Conservation (phyloP, 2,888 invertebrate species). For the Cerastis leucographa region DNA sequence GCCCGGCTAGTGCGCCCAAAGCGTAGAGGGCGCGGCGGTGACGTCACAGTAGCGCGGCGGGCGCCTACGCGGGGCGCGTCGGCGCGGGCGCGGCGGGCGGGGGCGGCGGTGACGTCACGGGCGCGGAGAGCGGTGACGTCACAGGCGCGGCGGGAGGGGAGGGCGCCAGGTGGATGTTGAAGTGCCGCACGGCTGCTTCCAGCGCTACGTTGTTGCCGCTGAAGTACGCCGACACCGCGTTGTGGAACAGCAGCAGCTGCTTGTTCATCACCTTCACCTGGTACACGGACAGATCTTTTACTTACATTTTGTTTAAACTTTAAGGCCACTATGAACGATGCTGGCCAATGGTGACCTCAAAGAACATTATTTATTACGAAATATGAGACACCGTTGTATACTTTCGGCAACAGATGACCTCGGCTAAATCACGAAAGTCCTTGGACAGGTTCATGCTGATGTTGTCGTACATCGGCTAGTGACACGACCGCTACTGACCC, state of each 20-base stretch:
- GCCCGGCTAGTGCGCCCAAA: not conserved
- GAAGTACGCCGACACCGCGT: constrained; percentile 99
- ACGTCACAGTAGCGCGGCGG: not conserved
- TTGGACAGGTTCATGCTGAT: not conserved
- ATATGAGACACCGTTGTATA: not conserved
- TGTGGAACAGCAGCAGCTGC: constrained; percentile 98
- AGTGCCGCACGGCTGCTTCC: constrained; percentile 98
- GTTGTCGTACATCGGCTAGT: no score
- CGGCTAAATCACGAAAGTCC: not conserved
- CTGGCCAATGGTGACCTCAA: no score
- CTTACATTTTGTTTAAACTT: not conserved
- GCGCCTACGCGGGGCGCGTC: constrained; percentile 31
- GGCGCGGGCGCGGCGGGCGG: constrained; percentile 17
- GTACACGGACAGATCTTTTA: no score
- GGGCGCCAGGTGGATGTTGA: constrained; percentile 93
- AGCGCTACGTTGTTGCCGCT: constrained; percentile 98
- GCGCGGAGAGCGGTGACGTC: constrained; percentile 6
- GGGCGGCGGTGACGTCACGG: constrained; percentile 9
- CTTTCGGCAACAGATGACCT: not conserved
- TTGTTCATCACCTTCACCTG: constrained; percentile 99
- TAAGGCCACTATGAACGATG: not conserved
- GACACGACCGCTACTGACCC: constrained; percentile 90
- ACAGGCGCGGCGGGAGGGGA: constrained; percentile 28
- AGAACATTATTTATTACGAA: not conserved
- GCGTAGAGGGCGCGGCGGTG: not conserved